phyloP scores from a whole-genome alignment of 2,797 vertebrate species.

The Hyperoplus immaculatus region DNA sequence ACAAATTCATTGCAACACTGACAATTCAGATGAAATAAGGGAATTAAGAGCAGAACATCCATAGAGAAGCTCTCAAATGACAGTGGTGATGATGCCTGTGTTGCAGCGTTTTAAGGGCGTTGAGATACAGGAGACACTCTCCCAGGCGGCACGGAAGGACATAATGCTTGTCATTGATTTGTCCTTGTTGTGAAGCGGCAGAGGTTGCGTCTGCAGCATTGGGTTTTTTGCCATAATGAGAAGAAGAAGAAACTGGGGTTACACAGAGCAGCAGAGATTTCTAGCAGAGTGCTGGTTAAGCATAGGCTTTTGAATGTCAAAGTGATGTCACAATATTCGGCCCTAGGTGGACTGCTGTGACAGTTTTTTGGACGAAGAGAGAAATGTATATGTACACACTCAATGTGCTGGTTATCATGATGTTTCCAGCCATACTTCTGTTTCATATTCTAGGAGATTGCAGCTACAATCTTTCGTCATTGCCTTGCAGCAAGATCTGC shows the following conservation, averaged over 20 bases:
- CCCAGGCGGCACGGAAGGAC: constrained; percentile 21
- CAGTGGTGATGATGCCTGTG: constrained; percentile 7
- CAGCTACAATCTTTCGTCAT: neutral
- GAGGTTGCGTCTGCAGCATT: constrained; percentile 39
- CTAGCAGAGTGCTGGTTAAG: constrained; percentile 30
- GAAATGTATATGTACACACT: neutral
- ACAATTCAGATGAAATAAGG: neutral
- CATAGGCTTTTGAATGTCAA: constrained; percentile 20
- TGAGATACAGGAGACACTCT: constrained; percentile 29
- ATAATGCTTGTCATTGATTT: constrained; percentile 62
- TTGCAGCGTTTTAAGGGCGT: neutral
- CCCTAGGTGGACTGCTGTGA: neutral
- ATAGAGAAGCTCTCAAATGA: neutral
- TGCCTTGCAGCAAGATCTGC: neutral
- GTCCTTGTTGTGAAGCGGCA: constrained; percentile 66
- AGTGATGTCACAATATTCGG: constrained; percentile 16
- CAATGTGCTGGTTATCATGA: neutral
- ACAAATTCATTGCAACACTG: neutral
- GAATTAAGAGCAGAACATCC: neutral
- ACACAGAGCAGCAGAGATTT: constrained; percentile 9
- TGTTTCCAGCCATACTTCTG: neutral
- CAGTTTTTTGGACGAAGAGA: neutral
- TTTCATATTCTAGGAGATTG: neutral
- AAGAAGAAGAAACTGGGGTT: constrained; percentile 1
- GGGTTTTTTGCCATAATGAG: constrained; percentile 7